Evolutionary conservation across 2,888 invertebrate species (phyloP), one percentile per base, ranked within the genome.

Genomic region (Heliconius sara): DNA sequence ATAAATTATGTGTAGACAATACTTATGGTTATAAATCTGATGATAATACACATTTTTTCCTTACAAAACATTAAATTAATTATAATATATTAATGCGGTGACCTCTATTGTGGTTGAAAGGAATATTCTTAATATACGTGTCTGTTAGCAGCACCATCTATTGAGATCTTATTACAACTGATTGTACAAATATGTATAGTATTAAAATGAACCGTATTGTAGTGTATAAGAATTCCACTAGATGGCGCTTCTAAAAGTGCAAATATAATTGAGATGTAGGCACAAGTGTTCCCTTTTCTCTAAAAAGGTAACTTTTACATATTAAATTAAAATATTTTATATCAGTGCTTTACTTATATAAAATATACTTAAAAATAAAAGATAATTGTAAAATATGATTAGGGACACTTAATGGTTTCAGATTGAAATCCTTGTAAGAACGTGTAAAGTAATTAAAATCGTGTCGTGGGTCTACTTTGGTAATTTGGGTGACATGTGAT

Each of bases 121-220:
- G 9, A 25, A 57, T 60, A 52, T 52, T 22, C 22, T 52, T 22
- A 52, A 52, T 52, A n/a, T 57, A 2, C 7, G 7, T 1, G 0
- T 16, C 19, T 52, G n/a, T 12, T 6, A 7, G n/a, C 22, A 76
- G 22, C 65, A 71, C 52, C 76, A 76, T 76, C 79, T 34, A 34
- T 5, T 34, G 34, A 6, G 34, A 34, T 3, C 30, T 30, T 30
- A 30, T 30, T 5, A 70, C 19, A 70, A 16, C 16, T 27, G 0
- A 9, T 25, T 3, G 25, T 16, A 25, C 4, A 12, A 7, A 16
- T 7, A 27, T 70, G 13, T 68, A 16, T n/a, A n/a, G 22, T 7
- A 25, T 0, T 27, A 16, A 70, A 12, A n/a, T 12, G 0, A 27
- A 43, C 2, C 47, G 7, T n/a, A 52, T 9, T 3, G 0, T 43